These are phyloP conservation scores for Haemorhous mexicanus DNA, from an alignment of 2,113 vertebrate genomes.

Conservation along the genomic window DNA sequence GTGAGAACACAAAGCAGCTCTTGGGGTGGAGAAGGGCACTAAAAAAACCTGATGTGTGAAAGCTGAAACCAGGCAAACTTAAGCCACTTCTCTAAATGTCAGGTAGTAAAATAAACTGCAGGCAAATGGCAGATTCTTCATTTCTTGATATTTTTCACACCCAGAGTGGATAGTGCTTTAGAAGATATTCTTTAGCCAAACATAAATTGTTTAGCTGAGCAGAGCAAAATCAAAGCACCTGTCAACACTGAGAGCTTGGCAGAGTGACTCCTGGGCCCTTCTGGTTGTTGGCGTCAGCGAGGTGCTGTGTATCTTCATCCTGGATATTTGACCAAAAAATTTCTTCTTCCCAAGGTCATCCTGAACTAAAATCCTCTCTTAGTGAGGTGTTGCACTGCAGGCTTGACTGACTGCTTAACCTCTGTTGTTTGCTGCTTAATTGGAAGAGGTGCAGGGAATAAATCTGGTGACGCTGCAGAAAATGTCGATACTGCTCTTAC, in stretches of 20 bases:
- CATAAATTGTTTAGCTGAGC: not conserved
- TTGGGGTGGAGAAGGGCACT: not conserved
- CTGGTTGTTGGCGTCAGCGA: not conserved
- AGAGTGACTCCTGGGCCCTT: not conserved
- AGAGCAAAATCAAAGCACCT: not conserved
- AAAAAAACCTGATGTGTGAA: not conserved
- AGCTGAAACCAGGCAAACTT: not conserved
- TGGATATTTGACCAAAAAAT: not conserved
- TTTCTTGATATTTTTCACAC: not conserved
- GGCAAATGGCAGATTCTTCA: slow-evolving; percentile 10
- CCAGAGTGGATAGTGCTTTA: not conserved
- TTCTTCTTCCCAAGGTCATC: not conserved
- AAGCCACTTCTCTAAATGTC: slow-evolving; percentile 12
- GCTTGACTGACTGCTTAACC: not conserved
- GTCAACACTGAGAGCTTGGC: not conserved
- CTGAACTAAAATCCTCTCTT: not conserved
- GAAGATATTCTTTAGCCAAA: not conserved
- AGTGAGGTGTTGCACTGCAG: not conserved
- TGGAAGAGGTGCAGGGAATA: not conserved
- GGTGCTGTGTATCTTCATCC: not conserved
- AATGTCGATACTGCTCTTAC: not conserved
- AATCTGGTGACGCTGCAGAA: not conserved
- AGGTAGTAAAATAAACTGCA: not conserved
- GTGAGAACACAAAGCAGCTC: not conserved
- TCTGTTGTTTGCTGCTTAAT: not conserved